Conservation (phyloP, 1,140 invertebrate species). For the Ericerus pela region DNA sequence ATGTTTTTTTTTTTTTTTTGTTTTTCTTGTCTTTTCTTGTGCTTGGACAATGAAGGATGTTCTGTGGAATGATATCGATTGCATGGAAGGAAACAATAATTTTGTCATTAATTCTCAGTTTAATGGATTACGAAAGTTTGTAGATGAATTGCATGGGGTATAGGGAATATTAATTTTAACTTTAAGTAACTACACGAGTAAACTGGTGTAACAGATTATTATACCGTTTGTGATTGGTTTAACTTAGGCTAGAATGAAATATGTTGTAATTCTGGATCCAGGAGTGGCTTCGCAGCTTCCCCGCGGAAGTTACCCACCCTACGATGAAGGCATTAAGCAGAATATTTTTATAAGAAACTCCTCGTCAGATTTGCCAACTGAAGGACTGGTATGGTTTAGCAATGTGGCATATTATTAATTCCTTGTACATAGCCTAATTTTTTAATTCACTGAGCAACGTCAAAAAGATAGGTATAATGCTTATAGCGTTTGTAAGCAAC, state of each 20-base stretch:
- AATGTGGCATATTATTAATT: too few relatives aligned
- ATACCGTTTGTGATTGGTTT: too few relatives aligned
- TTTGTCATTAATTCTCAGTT: constrained; percentile 63
- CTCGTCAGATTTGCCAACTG: constrained; percentile 16
- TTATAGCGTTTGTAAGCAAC: not conserved
- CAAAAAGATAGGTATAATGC: too few relatives aligned
- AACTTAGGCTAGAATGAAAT: constrained; percentile 47
- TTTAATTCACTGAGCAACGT: too few relatives aligned
- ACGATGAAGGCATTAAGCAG: constrained; percentile 52
- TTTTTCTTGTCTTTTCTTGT: too few relatives aligned
- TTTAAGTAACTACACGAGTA: too few relatives aligned
- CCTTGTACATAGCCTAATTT: too few relatives aligned
- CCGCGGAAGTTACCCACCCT: constrained; percentile 51
- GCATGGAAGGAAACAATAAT: constrained; percentile 73
- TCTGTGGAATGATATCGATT: constrained; percentile 77
- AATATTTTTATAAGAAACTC: constrained; percentile 28
- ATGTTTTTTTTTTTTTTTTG: not conserved
- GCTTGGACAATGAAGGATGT: constrained; percentile 50
- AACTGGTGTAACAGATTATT: too few relatives aligned
- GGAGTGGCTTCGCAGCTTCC: constrained; percentile 49
- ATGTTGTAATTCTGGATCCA: constrained; percentile 57
- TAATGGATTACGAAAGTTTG: constrained; percentile 52
- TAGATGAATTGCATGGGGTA: constrained; percentile 48
- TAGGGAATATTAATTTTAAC: too few relatives aligned
- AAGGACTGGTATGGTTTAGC: constrained; percentile 16